These are phyloP conservation scores for Laodelphax striatellus DNA, from an alignment of 1,140 invertebrate species.

Conservation along the genomic window DNA sequence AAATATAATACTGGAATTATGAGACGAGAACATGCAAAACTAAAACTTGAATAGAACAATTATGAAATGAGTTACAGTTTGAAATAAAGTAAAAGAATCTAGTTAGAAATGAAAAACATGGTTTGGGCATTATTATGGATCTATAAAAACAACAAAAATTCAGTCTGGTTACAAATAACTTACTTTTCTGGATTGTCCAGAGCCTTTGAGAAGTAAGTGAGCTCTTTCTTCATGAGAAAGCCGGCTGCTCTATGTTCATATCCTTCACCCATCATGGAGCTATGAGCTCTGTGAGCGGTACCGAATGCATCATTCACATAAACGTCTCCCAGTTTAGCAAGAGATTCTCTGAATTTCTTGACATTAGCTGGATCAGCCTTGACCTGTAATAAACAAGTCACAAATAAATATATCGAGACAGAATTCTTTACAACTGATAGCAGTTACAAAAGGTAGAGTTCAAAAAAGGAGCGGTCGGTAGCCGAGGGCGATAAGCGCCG, in stretches of 20 bases:
- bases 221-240: conserved; percentile 94
- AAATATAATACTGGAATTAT: too few species aligned
- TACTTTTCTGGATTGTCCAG: conserved; percentile 83
- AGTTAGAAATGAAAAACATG: too few species aligned
- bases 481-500: too few species aligned
- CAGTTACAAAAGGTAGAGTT: too few species aligned
- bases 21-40: too few species aligned
- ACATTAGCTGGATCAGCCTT: conserved; percentile 75
- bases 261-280: conserved; percentile 82
- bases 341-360: conserved; percentile 72
- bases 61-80: too few species aligned
- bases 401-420: neutral
- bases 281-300: conserved; percentile 96
- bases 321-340: conserved; percentile 93
- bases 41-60: too few species aligned
- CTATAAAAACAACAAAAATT: too few species aligned
- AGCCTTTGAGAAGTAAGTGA: conserved; percentile 96
- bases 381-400: conserved; percentile 35
- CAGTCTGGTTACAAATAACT: neutral
- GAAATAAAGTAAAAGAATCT: too few species aligned
- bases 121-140: too few species aligned
- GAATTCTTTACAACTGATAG: too few species aligned
- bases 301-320: conserved; percentile 99
- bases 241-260: conserved; percentile 85
- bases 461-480: too few species aligned